Evolutionary conservation across 2,888 invertebrate species (phyloP).

Genomic region (Trissoscelio sp.): DNA sequence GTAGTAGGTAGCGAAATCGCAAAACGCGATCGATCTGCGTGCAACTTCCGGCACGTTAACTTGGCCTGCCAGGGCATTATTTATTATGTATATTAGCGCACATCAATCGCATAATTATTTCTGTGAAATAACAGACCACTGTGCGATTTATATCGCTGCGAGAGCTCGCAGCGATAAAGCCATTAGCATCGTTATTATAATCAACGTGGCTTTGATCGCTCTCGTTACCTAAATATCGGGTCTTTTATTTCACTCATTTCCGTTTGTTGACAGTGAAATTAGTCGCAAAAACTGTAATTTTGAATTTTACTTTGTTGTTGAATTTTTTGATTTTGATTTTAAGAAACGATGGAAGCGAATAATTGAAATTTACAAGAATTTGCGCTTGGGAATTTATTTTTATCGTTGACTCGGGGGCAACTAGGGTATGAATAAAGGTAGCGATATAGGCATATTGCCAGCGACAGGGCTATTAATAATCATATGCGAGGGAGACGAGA

Average conservation of each 20-base stretch:
- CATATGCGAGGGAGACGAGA: slow-evolving; percentile 58
- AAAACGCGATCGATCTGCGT: slow-evolving; percentile 43
- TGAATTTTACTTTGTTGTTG: not conserved
- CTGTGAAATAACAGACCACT: slow-evolving; percentile 40
- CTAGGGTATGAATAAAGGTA: slow-evolving; percentile 61
- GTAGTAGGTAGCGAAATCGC: slow-evolving; percentile 36
- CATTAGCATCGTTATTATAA: slow-evolving; percentile 57
- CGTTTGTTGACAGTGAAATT: slow-evolving; percentile 54
- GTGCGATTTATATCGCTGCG: slow-evolving; percentile 42
- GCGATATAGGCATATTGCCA: slow-evolving; percentile 66
- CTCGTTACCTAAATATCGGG: slow-evolving; percentile 65
- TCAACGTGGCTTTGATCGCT: slow-evolving; percentile 47
- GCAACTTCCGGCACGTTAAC: slow-evolving; percentile 55
- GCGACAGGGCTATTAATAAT: slow-evolving; percentile 62
- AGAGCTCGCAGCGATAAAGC: slow-evolving; percentile 54
- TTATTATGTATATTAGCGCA: slow-evolving; percentile 64
- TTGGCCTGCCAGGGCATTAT: slow-evolving; percentile 48
- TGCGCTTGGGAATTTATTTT: slow-evolving; percentile 49
- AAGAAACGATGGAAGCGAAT: too few relatives aligned
- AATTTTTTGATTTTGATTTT: too few relatives aligned
- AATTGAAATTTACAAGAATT: slow-evolving; percentile 49
- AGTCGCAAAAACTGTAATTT: slow-evolving; percentile 30
- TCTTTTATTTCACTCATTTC: slow-evolving; percentile 40
- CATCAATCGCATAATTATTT: slow-evolving; percentile 65
- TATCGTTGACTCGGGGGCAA: slow-evolving; percentile 57